These are phyloP conservation scores for Archaeoteleia sp. DNA, from an alignment of 2,888 invertebrate species.

Conservation along the genomic window DNA sequence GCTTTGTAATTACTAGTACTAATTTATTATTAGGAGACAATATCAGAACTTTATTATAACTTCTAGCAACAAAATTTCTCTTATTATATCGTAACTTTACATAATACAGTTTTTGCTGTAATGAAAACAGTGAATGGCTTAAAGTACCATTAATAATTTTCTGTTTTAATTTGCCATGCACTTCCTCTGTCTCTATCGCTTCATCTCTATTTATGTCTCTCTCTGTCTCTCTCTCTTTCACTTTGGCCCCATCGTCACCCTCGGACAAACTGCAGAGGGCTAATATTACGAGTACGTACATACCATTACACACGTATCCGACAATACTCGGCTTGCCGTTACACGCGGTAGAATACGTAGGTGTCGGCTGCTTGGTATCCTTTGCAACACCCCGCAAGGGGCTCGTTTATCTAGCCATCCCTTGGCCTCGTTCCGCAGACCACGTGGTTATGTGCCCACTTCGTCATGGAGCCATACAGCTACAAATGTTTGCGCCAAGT, in stretches of 20 bases:
- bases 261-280: constrained; percentile 62
- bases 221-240: background rate
- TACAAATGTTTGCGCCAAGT: constrained; percentile 37
- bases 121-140: constrained; percentile 29
- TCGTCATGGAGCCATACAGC: constrained; percentile 56
- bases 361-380: constrained; percentile 67
- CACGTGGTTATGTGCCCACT: constrained; percentile 64
- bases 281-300: constrained; percentile 70
- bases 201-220: too few species aligned
- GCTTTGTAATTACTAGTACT: too few species aligned
- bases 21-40: too few species aligned
- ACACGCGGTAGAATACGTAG: constrained; percentile 55
- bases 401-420: constrained; percentile 70
- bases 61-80: too few species aligned
- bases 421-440: constrained; percentile 57
- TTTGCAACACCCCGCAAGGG: constrained; percentile 71
- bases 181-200: constrained; percentile 20
- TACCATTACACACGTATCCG: constrained; percentile 67
- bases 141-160: constrained; percentile 34
- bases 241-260: constrained; percentile 35
- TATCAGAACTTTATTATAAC: too few species aligned
- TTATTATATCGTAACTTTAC: too few species aligned
- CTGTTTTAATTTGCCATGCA: constrained; percentile 41
- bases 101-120: too few species aligned
- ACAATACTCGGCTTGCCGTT: constrained; percentile 62